Evolutionary conservation across 1,140 invertebrate genomes (phyloP).

Genomic region (Papilio polytes): DNA sequence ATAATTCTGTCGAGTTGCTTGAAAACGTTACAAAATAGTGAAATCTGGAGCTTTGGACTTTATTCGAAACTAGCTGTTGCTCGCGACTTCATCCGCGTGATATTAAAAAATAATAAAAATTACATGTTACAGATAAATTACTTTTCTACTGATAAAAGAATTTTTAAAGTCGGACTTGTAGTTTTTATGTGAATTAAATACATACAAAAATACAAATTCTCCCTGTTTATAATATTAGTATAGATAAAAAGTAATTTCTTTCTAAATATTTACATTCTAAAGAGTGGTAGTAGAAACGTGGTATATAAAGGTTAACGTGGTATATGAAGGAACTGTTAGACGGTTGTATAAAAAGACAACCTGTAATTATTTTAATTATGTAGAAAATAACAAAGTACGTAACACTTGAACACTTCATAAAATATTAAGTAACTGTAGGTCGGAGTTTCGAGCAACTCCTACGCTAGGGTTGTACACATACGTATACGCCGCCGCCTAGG

Average conservation of each 20-base stretch:
- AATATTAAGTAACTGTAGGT: not conserved
- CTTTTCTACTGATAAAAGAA: no score
- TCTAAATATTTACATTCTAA: not conserved
- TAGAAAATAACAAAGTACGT: not conserved
- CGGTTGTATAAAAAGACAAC: not conserved
- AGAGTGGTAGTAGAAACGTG: not conserved
- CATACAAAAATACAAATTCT: no score
- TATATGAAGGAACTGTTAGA: not conserved
- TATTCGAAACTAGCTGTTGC: not conserved
- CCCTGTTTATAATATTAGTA: no score
- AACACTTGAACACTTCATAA: slow-evolving; percentile 23
- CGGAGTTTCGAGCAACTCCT: not conserved
- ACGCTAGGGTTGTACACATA: not conserved
- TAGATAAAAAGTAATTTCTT: not conserved
- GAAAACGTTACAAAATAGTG: slow-evolving; percentile 14
- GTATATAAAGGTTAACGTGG: no score
- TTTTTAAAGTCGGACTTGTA: no score
- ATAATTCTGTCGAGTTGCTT: slow-evolving; percentile 40
- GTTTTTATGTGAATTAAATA: no score
- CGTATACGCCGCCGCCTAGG: not conserved
- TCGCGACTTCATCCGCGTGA: no score
- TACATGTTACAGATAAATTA: no score
- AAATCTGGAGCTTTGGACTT: not conserved
- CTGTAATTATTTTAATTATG: not conserved
- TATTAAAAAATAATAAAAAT: no score